Percentiles rank a stretch among this genome's conserved stretches.
Conservation (phyloP, 2,888 invertebrate species). For the Ashinkailepas kermadecensis region DNA sequence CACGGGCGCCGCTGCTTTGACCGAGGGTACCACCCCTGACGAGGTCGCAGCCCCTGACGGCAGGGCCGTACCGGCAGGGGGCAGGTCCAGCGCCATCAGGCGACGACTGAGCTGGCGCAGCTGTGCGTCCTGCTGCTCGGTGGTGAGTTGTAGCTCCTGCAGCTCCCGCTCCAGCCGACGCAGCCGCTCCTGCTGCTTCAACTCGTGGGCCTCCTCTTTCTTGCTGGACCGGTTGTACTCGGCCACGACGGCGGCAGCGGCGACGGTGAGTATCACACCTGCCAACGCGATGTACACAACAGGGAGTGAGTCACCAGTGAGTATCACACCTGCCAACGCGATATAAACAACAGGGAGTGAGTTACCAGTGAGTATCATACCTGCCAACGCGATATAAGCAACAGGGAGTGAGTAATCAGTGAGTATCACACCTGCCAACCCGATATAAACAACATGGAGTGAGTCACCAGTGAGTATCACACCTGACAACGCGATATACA, state of each 20-base stretch:
- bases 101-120: constrained; percentile 63
- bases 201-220: neutral
- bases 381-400: too few relatives aligned
- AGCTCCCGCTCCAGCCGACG: constrained; percentile 61
- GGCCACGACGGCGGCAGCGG: neutral
- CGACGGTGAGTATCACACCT: neutral
- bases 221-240: neutral
- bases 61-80: neutral
- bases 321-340: too few relatives aligned
- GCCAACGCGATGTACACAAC: neutral
- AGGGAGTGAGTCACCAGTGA: too few relatives aligned
- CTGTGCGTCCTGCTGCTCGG: constrained; percentile 69
- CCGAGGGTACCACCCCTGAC: neutral
- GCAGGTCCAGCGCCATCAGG: neutral
- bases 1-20: neutral
- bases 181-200: constrained; percentile 49
- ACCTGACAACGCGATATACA: too few relatives aligned
- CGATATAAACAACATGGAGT: too few relatives aligned
- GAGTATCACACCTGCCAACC: too few relatives aligned
- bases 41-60: neutral
- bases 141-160: constrained; percentile 34
- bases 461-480: too few relatives aligned
- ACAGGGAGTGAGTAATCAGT: too few relatives aligned
- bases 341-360: too few relatives aligned
- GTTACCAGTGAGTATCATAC: too few relatives aligned